Evolutionary conservation across 2,888 invertebrate species (phyloP), one percentile per base, ranked within the genome.

Genomic region (Lordiphosa andalusiaca): DNA sequence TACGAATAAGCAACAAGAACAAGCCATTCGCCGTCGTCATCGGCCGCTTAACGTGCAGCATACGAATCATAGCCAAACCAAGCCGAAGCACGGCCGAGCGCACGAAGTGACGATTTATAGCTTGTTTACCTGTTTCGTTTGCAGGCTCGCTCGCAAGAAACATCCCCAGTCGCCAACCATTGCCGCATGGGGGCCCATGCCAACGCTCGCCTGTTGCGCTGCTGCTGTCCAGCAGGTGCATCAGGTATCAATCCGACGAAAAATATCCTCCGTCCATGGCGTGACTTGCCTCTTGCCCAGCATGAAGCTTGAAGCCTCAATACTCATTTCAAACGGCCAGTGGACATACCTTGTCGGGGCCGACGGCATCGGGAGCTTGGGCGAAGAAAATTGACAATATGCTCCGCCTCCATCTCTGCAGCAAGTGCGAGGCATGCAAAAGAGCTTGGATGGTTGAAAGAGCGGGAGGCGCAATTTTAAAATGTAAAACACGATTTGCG

Each of bases 81-180:
- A 49, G 44, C 50, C 71, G 65, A 69, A 63, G 49, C 64, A 56
- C 37, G 63, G 49, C 53, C 62, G 63, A 73, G 62, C 65, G 59
- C 68, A 59, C 58, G 69, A 72, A 65, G 44, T 65, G 60, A 55
- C 77, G 83, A 86, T 86, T 87, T 86, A 87, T 86, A 84, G 78
- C 81, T 86, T 86, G 87, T 86, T 87, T 87, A 88, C 88, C 88
- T 88, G 87, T 71, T 63, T 67, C 73, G 61, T 64, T 62, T 10
- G 57, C 74, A 62, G 63, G 69, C 51, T 75, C 64, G 53, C 56
- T 55, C 36, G 59, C 57, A 62, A 63, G 52, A 65, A 83, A 69
- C 72, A 84, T 68, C 84, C 86, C 78, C 64, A 69, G 65, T 69
- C 41, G 46, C 49, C 44, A 36, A n/a, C 53, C 57, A 58, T 35